phyloP scores from a whole-genome alignment of 2,888 invertebrate genomes.

The Aphidoletes aphidimyza region DNA sequence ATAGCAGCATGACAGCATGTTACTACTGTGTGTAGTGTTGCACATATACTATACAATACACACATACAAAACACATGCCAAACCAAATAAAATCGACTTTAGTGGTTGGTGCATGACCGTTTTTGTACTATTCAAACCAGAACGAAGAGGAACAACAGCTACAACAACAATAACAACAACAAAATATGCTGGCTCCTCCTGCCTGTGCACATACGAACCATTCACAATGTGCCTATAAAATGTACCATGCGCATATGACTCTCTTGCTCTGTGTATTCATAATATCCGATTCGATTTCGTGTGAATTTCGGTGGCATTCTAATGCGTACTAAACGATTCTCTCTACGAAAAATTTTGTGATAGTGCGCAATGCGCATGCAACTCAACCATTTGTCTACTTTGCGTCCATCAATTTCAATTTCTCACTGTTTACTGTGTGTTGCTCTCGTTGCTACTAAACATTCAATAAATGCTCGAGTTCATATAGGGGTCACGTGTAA shows the following conservation, averaged over 20 bases:
- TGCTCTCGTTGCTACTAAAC: neutral
- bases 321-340: neutral
- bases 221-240: constrained; percentile 32
- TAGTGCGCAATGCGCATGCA: neutral
- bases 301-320: constrained; percentile 21
- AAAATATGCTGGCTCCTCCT: constrained; percentile 53
- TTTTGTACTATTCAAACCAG: too few species aligned
- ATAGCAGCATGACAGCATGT: constrained; percentile 37
- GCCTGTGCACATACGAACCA: constrained; percentile 22
- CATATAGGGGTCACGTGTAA: constrained; percentile 62
- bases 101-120: constrained; percentile 41
- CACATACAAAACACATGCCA: neutral
- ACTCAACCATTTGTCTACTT: neutral
- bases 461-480: constrained; percentile 58
- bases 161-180: neutral
- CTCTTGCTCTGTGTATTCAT: neutral
- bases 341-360: too few species aligned
- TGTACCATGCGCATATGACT: constrained; percentile 20
- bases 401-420: constrained; percentile 25
- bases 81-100: constrained; percentile 1
- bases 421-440: neutral
- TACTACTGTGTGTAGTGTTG: neutral
- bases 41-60: neutral
- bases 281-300: neutral
- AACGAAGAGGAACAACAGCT: neutral